A percentile compares a stretch with the other conserved stretches of the same genome.
These are phyloP conservation scores for Brienomyrus longianalis DNA, from an alignment of 2,113 vertebrate species.

Conservation along the genomic window DNA sequence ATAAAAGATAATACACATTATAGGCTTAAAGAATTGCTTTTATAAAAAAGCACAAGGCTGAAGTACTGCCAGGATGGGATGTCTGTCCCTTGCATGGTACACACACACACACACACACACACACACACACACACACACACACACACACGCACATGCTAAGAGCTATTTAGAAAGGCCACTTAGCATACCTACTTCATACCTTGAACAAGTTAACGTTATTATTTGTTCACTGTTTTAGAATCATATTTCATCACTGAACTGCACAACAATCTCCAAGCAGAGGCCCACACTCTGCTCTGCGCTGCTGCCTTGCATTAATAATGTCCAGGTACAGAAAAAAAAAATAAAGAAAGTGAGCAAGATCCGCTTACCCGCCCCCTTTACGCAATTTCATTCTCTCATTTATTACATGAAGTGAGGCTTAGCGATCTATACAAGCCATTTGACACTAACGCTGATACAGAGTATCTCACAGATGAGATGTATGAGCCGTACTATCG, in stretches of 20 bases:
- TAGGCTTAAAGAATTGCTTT: not conserved
- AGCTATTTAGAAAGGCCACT: not conserved
- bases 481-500: conserved; percentile 43
- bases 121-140: not conserved
- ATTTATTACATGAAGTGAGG: conserved; percentile 34
- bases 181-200: not conserved
- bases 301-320: not conserved
- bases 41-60: not conserved
- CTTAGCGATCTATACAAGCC: conserved; percentile 27
- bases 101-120: not conserved
- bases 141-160: not conserved
- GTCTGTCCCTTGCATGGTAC: not conserved
- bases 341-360: conserved; percentile 27
- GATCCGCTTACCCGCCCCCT: conserved; percentile 22
- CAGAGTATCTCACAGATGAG: conserved; percentile 33
- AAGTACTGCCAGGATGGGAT: not conserved
- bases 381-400: conserved; percentile 17
- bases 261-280: too few relatives aligned
- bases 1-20: not conserved
- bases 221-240: not conserved
- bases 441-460: conserved; percentile 8
- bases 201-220: not conserved
- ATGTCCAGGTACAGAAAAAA: not conserved
- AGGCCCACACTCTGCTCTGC: not conserved
- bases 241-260: not conserved